Evolutionary conservation across 2,888 invertebrate genomes (phyloP).

Genomic region (Troides helena): DNA sequence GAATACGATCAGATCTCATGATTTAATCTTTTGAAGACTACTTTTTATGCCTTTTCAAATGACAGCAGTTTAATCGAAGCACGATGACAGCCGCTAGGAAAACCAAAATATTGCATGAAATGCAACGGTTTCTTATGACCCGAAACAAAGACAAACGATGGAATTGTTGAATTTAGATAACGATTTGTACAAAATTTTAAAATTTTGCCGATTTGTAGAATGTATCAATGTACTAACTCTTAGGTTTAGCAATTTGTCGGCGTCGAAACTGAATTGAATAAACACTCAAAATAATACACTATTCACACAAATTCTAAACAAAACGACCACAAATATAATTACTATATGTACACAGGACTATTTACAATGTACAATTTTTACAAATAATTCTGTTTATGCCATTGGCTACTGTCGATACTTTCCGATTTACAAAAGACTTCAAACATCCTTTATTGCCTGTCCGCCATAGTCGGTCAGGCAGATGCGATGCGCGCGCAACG

Average conservation of each 20-base stretch:
- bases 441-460: conserved; percentile 77
- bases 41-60: conserved; percentile 67
- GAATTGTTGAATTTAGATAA: conserved; percentile 48
- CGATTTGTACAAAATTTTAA: conserved; percentile 42
- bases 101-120: conserved; percentile 78
- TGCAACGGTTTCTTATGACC: conserved; percentile 78
- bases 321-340: conserved; percentile 84
- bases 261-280: conserved; percentile 82
- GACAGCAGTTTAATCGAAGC: conserved; percentile 68
- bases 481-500: conserved; percentile 80
- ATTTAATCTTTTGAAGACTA: conserved; percentile 55
- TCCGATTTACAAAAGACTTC: conserved; percentile 79
- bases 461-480: conserved; percentile 78
- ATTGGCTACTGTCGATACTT: conserved; percentile 84
- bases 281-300: conserved; percentile 81
- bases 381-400: conserved; percentile 83
- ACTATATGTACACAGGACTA: conserved; percentile 87
- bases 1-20: conserved; percentile 43
- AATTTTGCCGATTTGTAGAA: conserved; percentile 55
- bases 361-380: conserved; percentile 86
- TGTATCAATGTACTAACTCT: conserved; percentile 72
- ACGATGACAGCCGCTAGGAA: conserved; percentile 75
- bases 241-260: conserved; percentile 74
- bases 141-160: conserved; percentile 76
- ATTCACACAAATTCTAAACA: conserved; percentile 82